Evolutionary conservation across 1,140 invertebrate genomes (phyloP), one percentile per base, ranked within the genome.

Genomic region (Sinonovacula constricta): DNA sequence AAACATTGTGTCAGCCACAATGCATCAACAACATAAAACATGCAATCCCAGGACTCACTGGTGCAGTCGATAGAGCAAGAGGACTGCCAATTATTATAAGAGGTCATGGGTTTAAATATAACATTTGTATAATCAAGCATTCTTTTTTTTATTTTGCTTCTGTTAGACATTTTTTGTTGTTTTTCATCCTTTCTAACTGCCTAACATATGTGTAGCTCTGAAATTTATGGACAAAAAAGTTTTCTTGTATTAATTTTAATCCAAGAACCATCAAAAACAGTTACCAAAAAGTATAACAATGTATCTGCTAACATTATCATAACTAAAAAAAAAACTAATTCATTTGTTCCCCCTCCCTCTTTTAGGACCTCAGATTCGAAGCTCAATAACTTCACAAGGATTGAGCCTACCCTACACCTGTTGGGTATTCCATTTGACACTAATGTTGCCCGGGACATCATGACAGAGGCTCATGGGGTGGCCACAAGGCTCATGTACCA

Each of bases 341-440:
- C n/a, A n/a, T n/a, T n/a, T 1, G 24, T 28, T 70, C 45, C 22
- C 51, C 30, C 33, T 49, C 26, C 26, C 24, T 57, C 72, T 80
- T 70, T 51, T 70, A 91, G 90, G 59, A 89, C 89, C 28, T 77
- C 88, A 53, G 89, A 90, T 67, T 88, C 90, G n/a, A 91, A 91
- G 81, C 87, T 91, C 68, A 91, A 91, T 77, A 91, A 91, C 78
- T 91, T 91, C 68, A 91, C 87, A 28, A 82, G 90, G 24, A 54
- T 91, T 62, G 90, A 91, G 66, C 90, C 90, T 24, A 84, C 83
- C 15, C 79, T 91, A 26, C 87, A 90, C 76, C 74, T 90, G 30
- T 79, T 91, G 57, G 88, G 86, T 22, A 88, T 91, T 54, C 88
- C 87, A 36, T 91, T 91, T 85, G 90, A 91, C 57, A 91, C 89